These are phyloP conservation scores for Bradypodion ventrale DNA, from an alignment of 2,797 vertebrate genomes.

Conservation along the genomic window DNA sequence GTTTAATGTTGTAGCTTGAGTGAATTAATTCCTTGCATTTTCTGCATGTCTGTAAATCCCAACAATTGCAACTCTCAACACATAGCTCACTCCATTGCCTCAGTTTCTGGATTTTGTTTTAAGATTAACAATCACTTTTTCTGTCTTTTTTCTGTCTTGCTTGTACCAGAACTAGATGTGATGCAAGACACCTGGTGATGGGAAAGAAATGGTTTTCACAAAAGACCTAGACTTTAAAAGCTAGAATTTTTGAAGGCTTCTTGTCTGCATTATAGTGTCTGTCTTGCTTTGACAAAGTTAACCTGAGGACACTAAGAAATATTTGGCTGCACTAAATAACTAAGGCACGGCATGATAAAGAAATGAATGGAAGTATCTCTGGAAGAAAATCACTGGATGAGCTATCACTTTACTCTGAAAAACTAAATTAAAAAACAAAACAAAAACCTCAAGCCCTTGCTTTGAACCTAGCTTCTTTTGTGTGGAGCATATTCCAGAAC, in stretches of 20 bases:
- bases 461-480: neutral
- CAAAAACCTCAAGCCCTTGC: neutral
- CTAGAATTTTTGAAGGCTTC: neutral
- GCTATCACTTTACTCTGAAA: neutral
- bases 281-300: neutral
- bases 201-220: neutral
- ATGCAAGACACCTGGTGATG: neutral
- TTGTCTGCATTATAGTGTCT: neutral
- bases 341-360: neutral
- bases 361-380: neutral
- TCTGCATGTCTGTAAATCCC: neutral
- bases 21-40: conserved; percentile 7
- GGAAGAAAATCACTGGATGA: neutral
- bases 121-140: neutral
- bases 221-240: neutral
- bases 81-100: neutral
- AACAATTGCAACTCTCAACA: neutral
- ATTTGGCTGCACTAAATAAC: neutral
- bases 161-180: neutral
- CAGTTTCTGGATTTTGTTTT: neutral
- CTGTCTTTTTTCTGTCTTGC: neutral
- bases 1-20: neutral
- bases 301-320: neutral
- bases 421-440: neutral
- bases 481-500: neutral